These are phyloP conservation scores for Podarcis raffonei DNA, from an alignment of 2,113 vertebrate species.

Conservation along the genomic window DNA sequence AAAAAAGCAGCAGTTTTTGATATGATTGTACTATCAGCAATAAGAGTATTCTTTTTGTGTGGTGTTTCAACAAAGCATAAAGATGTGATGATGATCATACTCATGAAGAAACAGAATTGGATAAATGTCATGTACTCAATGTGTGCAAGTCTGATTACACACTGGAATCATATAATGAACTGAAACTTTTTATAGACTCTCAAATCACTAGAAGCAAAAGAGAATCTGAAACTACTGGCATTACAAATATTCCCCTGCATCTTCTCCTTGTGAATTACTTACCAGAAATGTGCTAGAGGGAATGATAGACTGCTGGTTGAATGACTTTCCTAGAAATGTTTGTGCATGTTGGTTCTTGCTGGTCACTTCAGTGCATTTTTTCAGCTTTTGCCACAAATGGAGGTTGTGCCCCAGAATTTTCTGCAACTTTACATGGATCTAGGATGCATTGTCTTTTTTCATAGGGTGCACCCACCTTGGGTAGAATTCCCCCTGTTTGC, in stretches of 20 bases:
- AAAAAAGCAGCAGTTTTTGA: background rate
- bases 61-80: background rate
- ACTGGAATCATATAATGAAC: conserved; percentile 47
- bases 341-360: background rate
- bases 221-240: conserved; percentile 27
- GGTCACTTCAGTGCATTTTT: background rate
- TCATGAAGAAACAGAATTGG: too few species aligned
- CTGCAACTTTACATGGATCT: background rate
- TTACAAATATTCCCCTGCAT: background rate
- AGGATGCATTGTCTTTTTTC: background rate
- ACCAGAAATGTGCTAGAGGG: background rate
- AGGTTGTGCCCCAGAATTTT: background rate
- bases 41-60: background rate
- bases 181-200: conserved; percentile 58
- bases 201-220: conserved; percentile 46
- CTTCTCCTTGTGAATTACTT: background rate
- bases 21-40: background rate
- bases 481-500: background rate
- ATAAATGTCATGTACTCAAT: too few species aligned
- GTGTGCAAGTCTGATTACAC: conserved; percentile 42
- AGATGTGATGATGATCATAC: background rate
- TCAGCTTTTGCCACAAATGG: background rate
- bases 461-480: background rate
- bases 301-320: background rate
- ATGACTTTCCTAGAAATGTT: background rate